Evolutionary conservation across 2,888 invertebrate species (phyloP), one percentile per base, ranked within the genome.

Genomic region (Ernsta delagoae): DNA sequence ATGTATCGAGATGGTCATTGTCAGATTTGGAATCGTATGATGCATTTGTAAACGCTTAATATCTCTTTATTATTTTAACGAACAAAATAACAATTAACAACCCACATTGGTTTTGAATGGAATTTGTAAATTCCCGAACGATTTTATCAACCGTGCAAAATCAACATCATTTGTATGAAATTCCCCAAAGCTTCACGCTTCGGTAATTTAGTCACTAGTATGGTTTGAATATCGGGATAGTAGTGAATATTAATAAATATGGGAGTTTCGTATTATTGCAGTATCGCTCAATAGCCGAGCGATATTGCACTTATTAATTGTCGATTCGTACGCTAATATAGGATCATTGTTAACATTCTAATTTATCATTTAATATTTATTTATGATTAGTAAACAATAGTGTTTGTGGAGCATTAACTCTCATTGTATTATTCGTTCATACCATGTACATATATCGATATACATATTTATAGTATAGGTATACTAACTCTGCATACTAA

Each of bases 111-210:
- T 48, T 62, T 48, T 39, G 56, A 62, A 68, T 69, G 59, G 12
- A 59, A 63, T 43, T 59, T 50, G 62, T 63, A 50, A 50, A 68
- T 57, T 48, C 16, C 59, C 63, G 8, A 41, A 16, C 34, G 50
- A 9, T 48, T 69, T 59, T 63, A 69, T 59, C 63, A 69, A 62
- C 62, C 68, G 63, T 59, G 68, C 48, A 59, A 65, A 69, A 69
- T 69, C 62, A 69, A 63, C 62, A 63, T 69, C 59, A 63, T 69
- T 69, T 68, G 68, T 68, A 57, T 48, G 48, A 50, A 57, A 68
- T 68, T 63, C 62, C 68, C 68, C 31, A 68, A 45, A 62, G 68
- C 53, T 68, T 68, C 39, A 48, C 50, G 63, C 68, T 50, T 63
- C 68, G 63, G 62, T 68, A 63, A 68, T 68, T 68, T 59, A 45